Evolutionary conservation across 2,888 invertebrate species (phyloP), one percentile per base, ranked within the genome.

Genomic region (Drosophila colorata): DNA sequence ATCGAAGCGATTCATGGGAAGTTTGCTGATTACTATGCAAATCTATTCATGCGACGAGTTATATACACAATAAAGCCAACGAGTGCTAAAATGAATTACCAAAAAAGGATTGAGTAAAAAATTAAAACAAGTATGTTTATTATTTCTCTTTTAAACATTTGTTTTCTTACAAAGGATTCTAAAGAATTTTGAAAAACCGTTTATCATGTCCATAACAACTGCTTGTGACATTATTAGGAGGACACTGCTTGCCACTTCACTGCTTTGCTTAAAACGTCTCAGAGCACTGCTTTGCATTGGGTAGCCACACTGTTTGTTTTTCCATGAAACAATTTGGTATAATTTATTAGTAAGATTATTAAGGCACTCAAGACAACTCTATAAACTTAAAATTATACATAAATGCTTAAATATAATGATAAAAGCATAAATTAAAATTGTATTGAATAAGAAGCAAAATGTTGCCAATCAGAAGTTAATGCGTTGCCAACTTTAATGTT

Each of bases 31-130:
- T 35, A 13, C 2, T n/a, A 69, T 60, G 69, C 14, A 41, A 48
- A 74, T 64, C 55, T 56, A 76, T 76, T 60, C 70, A 67, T 55
- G 53, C 33, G 52, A 37, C 35, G 40, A 25, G 13, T 2, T 41
- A n/a, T 41, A 6, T 11, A 14, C 18, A 31, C 23, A 51, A 25
- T 13, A n/a, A 31, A 31, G 31, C 1, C 11, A 25, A 4, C 33
- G 33, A 33, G 11, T 33, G 13, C 33, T 33, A 33, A 33, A 33
- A 4, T 13, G 13, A 13, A 11, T 33, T 13, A 5, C 33, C 4
- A 33, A 33, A 33, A 8, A 13, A 6, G 4, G 4, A 33, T 11
- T 11, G 11, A 11, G 11, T 4, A 33, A 33, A 1, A 3, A 13
- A 13, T 13, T 2, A 3, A 13, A 33, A 11, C 4, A 4, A 1